These are phyloP conservation scores for Campoplex capitator DNA, from an alignment of 2,888 invertebrate species.

Conservation along the genomic window DNA sequence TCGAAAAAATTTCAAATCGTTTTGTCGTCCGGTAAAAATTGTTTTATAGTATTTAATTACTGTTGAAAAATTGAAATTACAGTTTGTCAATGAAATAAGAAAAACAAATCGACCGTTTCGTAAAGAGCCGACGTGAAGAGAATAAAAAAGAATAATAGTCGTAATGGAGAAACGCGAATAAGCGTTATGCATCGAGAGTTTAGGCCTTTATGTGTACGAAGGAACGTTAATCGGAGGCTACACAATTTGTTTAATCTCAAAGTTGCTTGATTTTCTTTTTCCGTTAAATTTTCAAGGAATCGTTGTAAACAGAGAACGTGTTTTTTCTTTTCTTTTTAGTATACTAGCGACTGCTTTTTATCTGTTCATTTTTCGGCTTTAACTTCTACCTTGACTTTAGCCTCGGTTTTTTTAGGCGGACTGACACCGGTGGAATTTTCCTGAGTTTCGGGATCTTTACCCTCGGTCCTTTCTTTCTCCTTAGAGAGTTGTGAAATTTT, in stretches of 20 bases:
- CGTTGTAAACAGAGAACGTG: constrained; percentile 22
- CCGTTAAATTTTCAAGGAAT: constrained; percentile 30
- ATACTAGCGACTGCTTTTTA: neutral
- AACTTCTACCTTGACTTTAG: constrained; percentile 76
- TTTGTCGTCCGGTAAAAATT: constrained; percentile 3
- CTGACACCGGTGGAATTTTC: constrained; percentile 83
- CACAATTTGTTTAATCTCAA: constrained; percentile 6
- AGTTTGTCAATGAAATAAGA: neutral
- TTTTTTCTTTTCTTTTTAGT: neutral
- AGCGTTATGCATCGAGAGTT: constrained; percentile 16
- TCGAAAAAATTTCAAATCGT: neutral
- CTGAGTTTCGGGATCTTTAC: constrained; percentile 82
- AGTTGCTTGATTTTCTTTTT: neutral
- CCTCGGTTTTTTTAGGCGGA: constrained; percentile 70
- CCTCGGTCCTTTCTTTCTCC: constrained; percentile 79
- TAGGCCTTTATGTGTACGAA: constrained; percentile 57
- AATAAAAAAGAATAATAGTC: constrained; percentile 21
- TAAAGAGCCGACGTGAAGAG: neutral
- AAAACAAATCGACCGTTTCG: constrained; percentile 6
- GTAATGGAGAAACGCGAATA: constrained; percentile 23
- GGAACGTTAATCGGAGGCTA: constrained; percentile 50
- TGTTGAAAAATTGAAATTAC: neutral
- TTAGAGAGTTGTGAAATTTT: constrained; percentile 84
- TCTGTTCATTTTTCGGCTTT: constrained; percentile 75
- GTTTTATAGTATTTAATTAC: neutral